Percentiles rank a stretch among this genome's conserved stretches.
phyloP scores from a whole-genome alignment of 2,888 invertebrate species.

The Sminthurinus aureus region DNA sequence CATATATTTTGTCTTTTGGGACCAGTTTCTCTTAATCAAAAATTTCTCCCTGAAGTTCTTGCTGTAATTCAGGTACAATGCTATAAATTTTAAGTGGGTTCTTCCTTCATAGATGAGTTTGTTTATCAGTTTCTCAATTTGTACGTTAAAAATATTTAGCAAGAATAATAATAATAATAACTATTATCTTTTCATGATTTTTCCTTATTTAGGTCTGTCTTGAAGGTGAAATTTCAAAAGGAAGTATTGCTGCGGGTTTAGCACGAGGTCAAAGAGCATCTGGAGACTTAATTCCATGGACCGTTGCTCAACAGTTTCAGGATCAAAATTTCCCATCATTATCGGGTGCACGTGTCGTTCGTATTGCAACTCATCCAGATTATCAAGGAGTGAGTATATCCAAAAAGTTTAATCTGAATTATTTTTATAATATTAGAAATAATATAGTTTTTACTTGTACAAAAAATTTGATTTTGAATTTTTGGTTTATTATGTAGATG shows the following conservation, averaged over 20 bases:
- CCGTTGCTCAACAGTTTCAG: conserved; percentile 93
- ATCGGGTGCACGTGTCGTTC: conserved; percentile 87
- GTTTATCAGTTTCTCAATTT: no score
- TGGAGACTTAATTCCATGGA: conserved; percentile 99
- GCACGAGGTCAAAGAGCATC: conserved; percentile 88
- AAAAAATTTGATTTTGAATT: no score
- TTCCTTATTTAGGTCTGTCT: conserved; percentile 67
- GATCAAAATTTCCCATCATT: conserved; percentile 92
- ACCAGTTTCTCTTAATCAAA: conserved; percentile 76
- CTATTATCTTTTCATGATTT: conserved; percentile 19
- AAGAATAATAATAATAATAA: no score
- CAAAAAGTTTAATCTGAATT: conserved; percentile 1
- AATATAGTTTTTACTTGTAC: conserved; percentile 11
- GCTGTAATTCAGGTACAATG: conserved; percentile 85
- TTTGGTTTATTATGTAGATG: no score
- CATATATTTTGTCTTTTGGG: conserved; percentile 93
- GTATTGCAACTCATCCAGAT: conserved; percentile 98
- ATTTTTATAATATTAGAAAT: conserved; percentile 26
- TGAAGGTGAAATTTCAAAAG: conserved; percentile 71
- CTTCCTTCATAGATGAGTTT: no score
- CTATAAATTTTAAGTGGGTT: no score
- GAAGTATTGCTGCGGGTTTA: conserved; percentile 78
- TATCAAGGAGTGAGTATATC: conserved; percentile 78
- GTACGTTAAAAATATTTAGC: neutral
- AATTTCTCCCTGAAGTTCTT: conserved; percentile 87